Evolutionary conservation across 2,888 invertebrate genomes (phyloP), one percentile per base, ranked within the genome.

Genomic region (Diaperis boleti): DNA sequence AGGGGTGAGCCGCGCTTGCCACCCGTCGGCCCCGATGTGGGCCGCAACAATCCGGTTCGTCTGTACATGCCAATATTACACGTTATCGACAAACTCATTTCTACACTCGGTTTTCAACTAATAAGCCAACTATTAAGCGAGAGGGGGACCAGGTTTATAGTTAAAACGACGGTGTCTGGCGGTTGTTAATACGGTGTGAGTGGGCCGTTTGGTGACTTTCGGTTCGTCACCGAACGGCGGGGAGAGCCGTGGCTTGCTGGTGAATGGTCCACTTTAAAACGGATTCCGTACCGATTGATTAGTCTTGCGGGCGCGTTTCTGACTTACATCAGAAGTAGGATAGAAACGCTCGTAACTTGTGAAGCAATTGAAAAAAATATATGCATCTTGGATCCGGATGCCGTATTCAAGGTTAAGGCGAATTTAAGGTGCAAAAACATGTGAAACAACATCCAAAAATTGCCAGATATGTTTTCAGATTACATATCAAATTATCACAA

Each of bases 31-130:
- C 92, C 92, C 79, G 91, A 89, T 77, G 91, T 89, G 76, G 92
- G 92, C 77, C 92, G 86, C 84, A 90, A 87, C 79, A 87, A 86
- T 76, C 92, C 93, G 78, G 91, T 92, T 78, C 91, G 91, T 87
- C 92, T 92, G 60, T 56, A 72, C 72, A 72, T 69, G 70, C 71
- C 68, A 71, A 69, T 50, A 67, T 60, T 60, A 63, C 63, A 62
- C 61, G 61, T 61, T 44, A 54, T 54, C 15, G 42, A 17, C 54
- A 54, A 41, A 54, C 41, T 42, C 13, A 42, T 52, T n/a, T n/a
- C n/a, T n/a, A n/a, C 41, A 54, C 50, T 50, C 33, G 10, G n/a
- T 52, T 52, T 52, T 50, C 29, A 41, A 14, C 41, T 42, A 41
- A n/a, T n/a, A 39, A 42, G 54, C 41, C 54, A 54, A 54, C 41